phyloP scores from a whole-genome alignment of 1,140 invertebrate species.

The Drosophila watanabei region DNA sequence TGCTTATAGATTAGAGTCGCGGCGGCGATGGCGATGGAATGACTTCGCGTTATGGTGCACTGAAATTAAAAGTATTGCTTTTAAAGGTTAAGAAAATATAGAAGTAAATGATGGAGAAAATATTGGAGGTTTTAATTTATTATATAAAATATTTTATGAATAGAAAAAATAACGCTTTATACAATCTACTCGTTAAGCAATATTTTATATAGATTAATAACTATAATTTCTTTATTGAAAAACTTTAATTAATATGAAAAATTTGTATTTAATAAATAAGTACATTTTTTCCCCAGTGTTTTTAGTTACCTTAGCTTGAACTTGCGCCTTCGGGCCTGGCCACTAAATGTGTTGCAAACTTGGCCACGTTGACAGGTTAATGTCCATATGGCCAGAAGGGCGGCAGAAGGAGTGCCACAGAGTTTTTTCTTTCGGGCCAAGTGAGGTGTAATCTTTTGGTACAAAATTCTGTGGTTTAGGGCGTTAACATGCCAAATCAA shows the following conservation, averaged over 20 bases:
- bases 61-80: background rate
- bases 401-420: conserved; percentile 2
- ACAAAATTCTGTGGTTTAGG: conserved; percentile 48
- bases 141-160: background rate
- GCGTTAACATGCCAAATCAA: conserved; percentile 73
- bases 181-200: background rate
- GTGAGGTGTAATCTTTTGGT: conserved; percentile 20
- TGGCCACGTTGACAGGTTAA: conserved; percentile 82
- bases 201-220: background rate
- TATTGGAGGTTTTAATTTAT: background rate
- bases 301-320: conserved; percentile 17
- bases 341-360: conserved; percentile 79
- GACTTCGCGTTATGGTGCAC: conserved; percentile 27
- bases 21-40: conserved; percentile 27
- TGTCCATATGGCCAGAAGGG: conserved; percentile 49
- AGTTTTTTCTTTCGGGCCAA: conserved; percentile 5
- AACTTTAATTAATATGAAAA: background rate
- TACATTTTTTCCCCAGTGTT: background rate
- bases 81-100: background rate
- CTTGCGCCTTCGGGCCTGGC: conserved; percentile 49
- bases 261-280: background rate
- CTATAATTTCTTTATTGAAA: background rate
- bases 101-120: background rate
- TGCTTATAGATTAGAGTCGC: conserved; percentile 76
- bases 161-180: background rate